Evolutionary conservation across 2,888 invertebrate species (phyloP).

Genomic region (Agrotis ipsilon): DNA sequence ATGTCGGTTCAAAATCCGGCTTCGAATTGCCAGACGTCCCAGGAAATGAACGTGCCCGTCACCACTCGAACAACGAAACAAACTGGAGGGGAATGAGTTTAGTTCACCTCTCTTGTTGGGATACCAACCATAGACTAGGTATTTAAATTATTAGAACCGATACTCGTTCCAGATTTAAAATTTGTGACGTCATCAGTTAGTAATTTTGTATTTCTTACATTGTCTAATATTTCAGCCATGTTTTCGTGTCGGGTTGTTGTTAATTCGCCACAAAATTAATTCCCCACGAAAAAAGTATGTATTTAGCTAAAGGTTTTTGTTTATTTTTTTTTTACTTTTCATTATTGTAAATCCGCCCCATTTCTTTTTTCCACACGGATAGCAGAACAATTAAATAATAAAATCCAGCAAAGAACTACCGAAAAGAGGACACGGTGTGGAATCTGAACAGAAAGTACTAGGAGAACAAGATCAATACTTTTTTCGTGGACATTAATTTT

Average conservation of each 20-base stretch:
- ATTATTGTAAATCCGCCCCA: too few species aligned
- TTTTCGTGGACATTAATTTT: too few species aligned
- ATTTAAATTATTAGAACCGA: background rate
- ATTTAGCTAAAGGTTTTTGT: too few species aligned
- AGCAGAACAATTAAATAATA: too few species aligned
- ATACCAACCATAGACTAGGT: background rate
- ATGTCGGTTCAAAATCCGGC: background rate
- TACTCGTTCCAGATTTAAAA: constrained; percentile 2
- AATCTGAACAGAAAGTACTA: too few species aligned
- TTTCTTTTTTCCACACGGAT: too few species aligned
- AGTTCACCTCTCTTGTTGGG: background rate
- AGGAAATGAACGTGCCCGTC: constrained; percentile 21
- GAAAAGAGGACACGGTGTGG: too few species aligned
- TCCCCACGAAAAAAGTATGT: too few species aligned
- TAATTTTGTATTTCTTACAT: background rate
- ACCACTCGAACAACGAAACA: background rate
- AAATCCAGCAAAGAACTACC: too few species aligned
- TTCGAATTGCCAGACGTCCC: background rate
- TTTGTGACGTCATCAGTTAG: background rate
- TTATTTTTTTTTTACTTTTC: too few species aligned
- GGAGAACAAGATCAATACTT: too few species aligned
- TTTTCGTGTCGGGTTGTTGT: background rate
- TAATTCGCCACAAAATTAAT: too few species aligned
- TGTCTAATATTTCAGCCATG: background rate
- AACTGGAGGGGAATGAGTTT: background rate